phyloP scores from a whole-genome alignment of 2,113 vertebrate genomes.

The Struthio camelus region DNA sequence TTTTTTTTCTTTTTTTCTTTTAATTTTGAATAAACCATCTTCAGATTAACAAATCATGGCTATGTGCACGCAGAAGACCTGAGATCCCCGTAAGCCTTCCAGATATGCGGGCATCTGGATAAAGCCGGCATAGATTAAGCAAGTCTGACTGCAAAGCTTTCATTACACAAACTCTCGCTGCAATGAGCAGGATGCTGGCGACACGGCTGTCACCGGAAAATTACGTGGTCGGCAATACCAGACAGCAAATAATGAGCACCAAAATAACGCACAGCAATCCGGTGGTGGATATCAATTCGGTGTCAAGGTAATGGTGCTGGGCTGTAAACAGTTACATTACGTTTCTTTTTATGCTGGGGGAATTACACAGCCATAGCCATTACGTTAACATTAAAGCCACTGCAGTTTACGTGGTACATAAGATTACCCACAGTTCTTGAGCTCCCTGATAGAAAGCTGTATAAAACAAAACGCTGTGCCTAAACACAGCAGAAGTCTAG shows the following conservation, averaged over 20 bases:
- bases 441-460: neutral
- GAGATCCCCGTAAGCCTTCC: neutral
- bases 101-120: constrained; percentile 6
- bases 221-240: neutral
- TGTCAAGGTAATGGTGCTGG: accelerated
- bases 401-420: neutral
- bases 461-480: neutral
- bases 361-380: neutral
- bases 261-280: neutral
- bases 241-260: neutral
- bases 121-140: constrained; percentile 43
- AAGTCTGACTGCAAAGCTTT: neutral
- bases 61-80: neutral
- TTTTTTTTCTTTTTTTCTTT: neutral
- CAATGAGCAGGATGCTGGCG: neutral
- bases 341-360: neutral
- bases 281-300: neutral
- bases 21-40: neutral
- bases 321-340: accelerated
- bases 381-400: accelerated
- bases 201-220: accelerated
- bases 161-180: neutral
- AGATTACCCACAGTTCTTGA: neutral
- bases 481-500: neutral
- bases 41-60: neutral